Evolutionary conservation across 1,140 invertebrate genomes (phyloP), one percentile per base, ranked within the genome.

Genomic region (Eubasilissa regina): DNA sequence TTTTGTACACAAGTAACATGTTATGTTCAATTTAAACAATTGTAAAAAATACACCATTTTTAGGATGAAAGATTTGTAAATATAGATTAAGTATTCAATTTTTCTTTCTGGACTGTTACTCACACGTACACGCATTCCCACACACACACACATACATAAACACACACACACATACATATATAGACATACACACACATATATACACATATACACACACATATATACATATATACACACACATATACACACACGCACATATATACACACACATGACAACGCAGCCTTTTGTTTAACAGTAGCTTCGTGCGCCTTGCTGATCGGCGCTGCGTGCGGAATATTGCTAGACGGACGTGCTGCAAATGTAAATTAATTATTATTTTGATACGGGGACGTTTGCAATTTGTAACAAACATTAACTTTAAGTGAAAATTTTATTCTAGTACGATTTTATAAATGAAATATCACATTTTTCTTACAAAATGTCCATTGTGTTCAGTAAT

Each of bases 301-400:
- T n/a, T 45, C 43, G 12, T 47, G 44, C 19, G 43, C n/a, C 7
- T 8, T n/a, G 45, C 13, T n/a, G 0, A 43, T 6, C 19, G 9
- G 44, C 15, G 44, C n/a, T 45, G 15, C 19, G 4, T 7, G 64
- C 7, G 6, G 21, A 44, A 43, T 19, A 12, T 44, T 35, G n/a
- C 8, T n/a, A 15, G n/a, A 48, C 35, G 12, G 10, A 44, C 17
- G 19, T 11, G 51, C 4, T 21, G 13, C 12, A 73, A 10, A 43
- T 45, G 44, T 60, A 58, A 78, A 19, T 25, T 62, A 25, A 43
- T 11, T 58, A 58, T 75, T 75, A 75, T 75, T 75, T 58, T 44
- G 51, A 81, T 56, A 77, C 75, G 75, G 80, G 80, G 75, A 79
- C 74, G 77, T 75, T 81, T 81, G 80, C 80, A 81, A 81, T 81